Conservation (phyloP, 1,140 invertebrate species). For the Centruroides vittatus region DNA sequence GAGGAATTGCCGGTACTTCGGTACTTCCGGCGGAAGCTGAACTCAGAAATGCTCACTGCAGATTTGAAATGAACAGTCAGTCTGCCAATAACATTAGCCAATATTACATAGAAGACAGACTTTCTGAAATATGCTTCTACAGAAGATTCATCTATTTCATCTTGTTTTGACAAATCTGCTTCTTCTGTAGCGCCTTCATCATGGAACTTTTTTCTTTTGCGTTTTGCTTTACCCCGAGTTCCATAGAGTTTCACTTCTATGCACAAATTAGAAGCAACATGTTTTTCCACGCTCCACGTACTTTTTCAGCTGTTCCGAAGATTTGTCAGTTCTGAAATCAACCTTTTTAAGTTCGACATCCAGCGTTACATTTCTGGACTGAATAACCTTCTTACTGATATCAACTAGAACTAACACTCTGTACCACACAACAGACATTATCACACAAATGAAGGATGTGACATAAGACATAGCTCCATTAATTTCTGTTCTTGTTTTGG, state of each 20-base stretch:
- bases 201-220: background rate
- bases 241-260: background rate
- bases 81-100: background rate
- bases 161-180: background rate
- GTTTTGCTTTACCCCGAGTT: background rate
- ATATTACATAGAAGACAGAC: background rate
- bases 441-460: too few relatives aligned
- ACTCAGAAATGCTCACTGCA: background rate
- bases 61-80: background rate
- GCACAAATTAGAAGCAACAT: background rate
- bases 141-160: background rate
- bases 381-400: too few relatives aligned
- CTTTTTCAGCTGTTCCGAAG: too few relatives aligned
- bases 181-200: background rate
- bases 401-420: too few relatives aligned
- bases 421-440: too few relatives aligned
- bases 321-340: too few relatives aligned
- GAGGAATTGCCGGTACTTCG: too few relatives aligned
- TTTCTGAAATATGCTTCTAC: background rate
- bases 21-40: background rate
- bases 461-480: too few relatives aligned
- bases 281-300: background rate
- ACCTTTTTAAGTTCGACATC: too few relatives aligned
- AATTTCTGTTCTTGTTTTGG: too few relatives aligned
- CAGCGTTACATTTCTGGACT: too few relatives aligned